These are phyloP conservation scores for Sussaba pulchella DNA, from an alignment of 2,888 invertebrate genomes.

Conservation along the genomic window DNA sequence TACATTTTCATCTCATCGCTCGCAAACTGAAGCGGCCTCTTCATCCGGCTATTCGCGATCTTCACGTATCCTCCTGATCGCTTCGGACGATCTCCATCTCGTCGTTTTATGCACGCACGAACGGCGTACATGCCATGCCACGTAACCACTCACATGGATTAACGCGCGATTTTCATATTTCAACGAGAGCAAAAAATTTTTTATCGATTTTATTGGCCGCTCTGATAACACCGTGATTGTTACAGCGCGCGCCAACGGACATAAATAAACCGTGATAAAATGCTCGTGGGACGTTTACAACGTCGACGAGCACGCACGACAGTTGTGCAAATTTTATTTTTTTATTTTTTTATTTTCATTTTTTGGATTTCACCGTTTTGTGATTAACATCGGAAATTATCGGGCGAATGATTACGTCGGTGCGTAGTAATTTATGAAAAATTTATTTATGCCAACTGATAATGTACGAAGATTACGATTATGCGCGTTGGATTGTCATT, in stretches of 20 bases:
- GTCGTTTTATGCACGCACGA: background rate
- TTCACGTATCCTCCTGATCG: background rate
- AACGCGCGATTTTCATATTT: conserved; percentile 5
- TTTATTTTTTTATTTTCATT: conserved; percentile 1
- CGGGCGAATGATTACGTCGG: background rate
- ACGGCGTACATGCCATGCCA: background rate
- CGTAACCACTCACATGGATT: background rate
- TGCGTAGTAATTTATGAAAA: background rate
- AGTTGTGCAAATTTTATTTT: background rate
- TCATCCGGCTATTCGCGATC: background rate
- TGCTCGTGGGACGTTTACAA: conserved; percentile 51
- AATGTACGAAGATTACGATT: background rate
- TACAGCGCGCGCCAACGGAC: background rate
- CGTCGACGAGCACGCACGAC: conserved; percentile 12
- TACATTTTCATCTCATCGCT: background rate
- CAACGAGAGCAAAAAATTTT: conserved; percentile 2
- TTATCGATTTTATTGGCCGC: background rate
- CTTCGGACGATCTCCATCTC: background rate
- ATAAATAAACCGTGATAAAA: conserved; percentile 57
- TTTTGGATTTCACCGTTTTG: no score
- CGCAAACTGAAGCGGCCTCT: background rate
- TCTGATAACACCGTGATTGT: background rate
- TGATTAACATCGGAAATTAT: background rate
- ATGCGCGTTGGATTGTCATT: background rate
- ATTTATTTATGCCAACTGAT: background rate